Evolutionary conservation across 2,113 vertebrate genomes (phyloP), one percentile per base, ranked within the genome.

Genomic region (Amia ocellicauda): DNA sequence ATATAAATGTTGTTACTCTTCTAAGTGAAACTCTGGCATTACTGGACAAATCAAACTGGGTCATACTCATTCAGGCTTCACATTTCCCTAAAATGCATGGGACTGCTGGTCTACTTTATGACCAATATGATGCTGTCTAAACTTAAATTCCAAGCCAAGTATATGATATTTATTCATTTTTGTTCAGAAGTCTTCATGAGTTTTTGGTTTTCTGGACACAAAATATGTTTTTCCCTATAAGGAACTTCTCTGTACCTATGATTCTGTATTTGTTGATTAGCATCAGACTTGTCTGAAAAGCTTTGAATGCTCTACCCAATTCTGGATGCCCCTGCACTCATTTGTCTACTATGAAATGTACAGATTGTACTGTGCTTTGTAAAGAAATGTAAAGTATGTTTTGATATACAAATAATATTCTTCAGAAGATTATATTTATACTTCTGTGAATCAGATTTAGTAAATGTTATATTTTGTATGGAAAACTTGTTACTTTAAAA

Each of bases 341-440:
- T 19, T n/a, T 45, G 24, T 13, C 55, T 56, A 43, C 16, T 26
- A 56, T 54, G 42, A 64, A 69, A 64, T 69, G 57, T 53, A 64
- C 50, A 69, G 62, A 64, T 67, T 82, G 78, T 76, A 74, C 66
- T 86, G 84, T 85, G 76, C 84, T 90, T 90, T 91, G 91, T 93
- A 93, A 91, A 90, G 88, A 91, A 93, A 92, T 93, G 91, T 93
- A 94, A 88, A 83, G 85, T 88, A 87, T 88, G 88, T 88, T 83
- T 89, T 87, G 86, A 87, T 90, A 88, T 86, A 86, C 83, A 89
- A 76, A 86, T 82, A 85, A 84, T 91, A 88, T 90, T 88, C 84
- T 88, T 90, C 86, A 68, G 66, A 72, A 85, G 84, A 87, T 89
- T 91, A 90, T 92, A 91, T 92, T 92, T 92, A 91, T 90, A 89